Percentiles rank a stretch among this genome's conserved stretches.
phyloP scores from a whole-genome alignment of 2,888 invertebrate genomes.

The Epinotia brunnichana region DNA sequence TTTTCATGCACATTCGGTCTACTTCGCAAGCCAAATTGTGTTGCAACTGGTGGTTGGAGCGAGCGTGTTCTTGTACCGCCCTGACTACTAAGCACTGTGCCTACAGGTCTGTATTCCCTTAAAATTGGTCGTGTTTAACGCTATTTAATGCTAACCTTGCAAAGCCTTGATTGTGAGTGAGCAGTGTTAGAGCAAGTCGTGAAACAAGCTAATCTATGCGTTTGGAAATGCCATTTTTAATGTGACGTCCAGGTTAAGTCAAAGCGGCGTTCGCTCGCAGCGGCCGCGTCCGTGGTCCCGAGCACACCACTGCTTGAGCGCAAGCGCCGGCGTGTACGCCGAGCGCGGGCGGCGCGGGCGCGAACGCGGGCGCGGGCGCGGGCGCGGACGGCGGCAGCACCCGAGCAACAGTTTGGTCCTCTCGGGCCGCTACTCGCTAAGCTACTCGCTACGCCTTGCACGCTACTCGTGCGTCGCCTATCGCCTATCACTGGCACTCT shows the following conservation, averaged over 20 bases:
- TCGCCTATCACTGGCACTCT: constrained; percentile 61
- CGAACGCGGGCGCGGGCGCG: constrained; percentile 49
- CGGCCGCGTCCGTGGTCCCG: constrained; percentile 28
- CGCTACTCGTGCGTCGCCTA: constrained; percentile 65
- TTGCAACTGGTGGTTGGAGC: constrained; percentile 21
- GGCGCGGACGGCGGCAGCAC: constrained; percentile 29
- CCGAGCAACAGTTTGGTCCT: constrained; percentile 67
- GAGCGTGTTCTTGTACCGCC: constrained; percentile 4
- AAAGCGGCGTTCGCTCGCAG: constrained; percentile 37
- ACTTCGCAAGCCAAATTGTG: neutral
- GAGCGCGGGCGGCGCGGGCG: constrained; percentile 48
- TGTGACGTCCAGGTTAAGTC: constrained; percentile 38
- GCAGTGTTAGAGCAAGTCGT: constrained; percentile 33
- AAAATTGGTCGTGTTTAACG: constrained; percentile 40
- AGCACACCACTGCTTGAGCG: neutral
- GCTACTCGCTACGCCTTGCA: constrained; percentile 64
- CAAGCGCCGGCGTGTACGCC: constrained; percentile 45
- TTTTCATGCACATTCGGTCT: neutral
- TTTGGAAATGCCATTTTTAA: constrained; percentile 18
- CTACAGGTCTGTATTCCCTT: constrained; percentile 17
- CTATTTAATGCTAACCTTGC: constrained; percentile 30
- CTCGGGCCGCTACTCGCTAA: constrained; percentile 55
- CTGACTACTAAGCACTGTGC: constrained; percentile 3
- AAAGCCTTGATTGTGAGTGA: constrained; percentile 32
- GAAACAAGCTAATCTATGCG: constrained; percentile 22